Evolutionary conservation across 2,888 invertebrate species (phyloP), one percentile per base, ranked within the genome.

Genomic region (Tipula unca): DNA sequence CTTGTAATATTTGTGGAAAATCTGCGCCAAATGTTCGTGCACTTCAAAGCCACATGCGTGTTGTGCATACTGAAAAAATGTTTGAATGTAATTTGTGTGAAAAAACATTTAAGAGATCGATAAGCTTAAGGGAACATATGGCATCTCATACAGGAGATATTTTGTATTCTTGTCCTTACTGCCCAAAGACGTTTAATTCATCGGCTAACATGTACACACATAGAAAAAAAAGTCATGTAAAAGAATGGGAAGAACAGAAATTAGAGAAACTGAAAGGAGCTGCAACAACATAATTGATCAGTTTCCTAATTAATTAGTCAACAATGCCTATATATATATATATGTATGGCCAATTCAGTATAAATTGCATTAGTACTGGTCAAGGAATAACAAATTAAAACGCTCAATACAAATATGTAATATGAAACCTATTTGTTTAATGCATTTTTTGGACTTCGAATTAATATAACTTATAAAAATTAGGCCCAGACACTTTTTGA

Each of bases 141-240:
- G 86, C 87, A 6, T 84, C 86, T 1, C 87, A 87, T 48, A 87
- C 87, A 6, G 86, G 87, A 14, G 86, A 86, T 35, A 82, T 83
- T 85, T 86, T 87, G n/a, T 87, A 87, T 36, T 86, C 85, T 3
- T 87, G 87, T 85, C 69, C 85, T 29, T 87, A 87, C 86, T 87
- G 87, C 86, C 82, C 86, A 14, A 87, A 87, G 86, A 87, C 86
- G 13, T 87, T 87, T 54, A 87, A 87, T 85, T 86, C 87, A 2
- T 86, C 86, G 54, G 87, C 86, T 36, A 87, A 87, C 85, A 86
- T 87, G 86, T 86, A 87, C 29, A 85, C 86, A 10, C 87, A 87
- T 83, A 82, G 86, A 3, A 87, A 87, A 54, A 87, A 87, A 42
- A 82, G 82, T 3, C 87, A 87, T 85, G 86, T 86, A 17, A 85